A percentile compares a stretch with the other conserved stretches of the same genome.
Evolutionary conservation across 2,888 invertebrate genomes (phyloP).

Genomic region (Augiades crinisus): DNA sequence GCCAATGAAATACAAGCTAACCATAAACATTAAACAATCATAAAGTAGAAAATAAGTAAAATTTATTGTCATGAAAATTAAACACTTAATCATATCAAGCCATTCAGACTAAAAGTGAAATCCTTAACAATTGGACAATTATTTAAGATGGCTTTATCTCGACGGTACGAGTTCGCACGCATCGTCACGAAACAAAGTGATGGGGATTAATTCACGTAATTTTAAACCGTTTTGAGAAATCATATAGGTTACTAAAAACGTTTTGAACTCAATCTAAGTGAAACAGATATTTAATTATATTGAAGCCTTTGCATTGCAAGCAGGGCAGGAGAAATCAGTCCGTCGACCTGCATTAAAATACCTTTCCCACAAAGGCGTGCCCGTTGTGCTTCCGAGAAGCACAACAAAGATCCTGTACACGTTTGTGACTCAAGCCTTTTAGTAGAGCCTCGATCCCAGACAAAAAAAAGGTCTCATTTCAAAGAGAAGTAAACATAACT

Average conservation of each 20-base stretch:
- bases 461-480: slow-evolving; percentile 35
- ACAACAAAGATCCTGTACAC: slow-evolving; percentile 76
- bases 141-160: slow-evolving; percentile 1
- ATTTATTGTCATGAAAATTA: too few species aligned
- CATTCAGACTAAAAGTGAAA: slow-evolving; percentile 2
- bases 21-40: too few species aligned
- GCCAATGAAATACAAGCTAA: too few species aligned
- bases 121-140: slow-evolving; percentile 9
- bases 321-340: slow-evolving; percentile 67
- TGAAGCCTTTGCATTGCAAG: slow-evolving; percentile 46
- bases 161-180: not conserved
- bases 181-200: not conserved
- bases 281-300: slow-evolving; percentile 47
- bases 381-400: slow-evolving; percentile 71
- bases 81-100: not conserved
- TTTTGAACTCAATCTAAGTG: too few species aligned
- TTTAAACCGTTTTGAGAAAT: slow-evolving; percentile 2
- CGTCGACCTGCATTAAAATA: slow-evolving; percentile 70
- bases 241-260: too few species aligned
- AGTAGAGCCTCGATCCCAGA: slow-evolving; percentile 57
- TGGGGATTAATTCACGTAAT: slow-evolving; percentile 2
- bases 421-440: slow-evolving; percentile 63
- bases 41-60: too few species aligned
- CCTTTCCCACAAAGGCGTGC: slow-evolving; percentile 72
- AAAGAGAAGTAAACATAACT: slow-evolving; percentile 8